Percentiles rank a stretch among this genome's conserved stretches.
Conservation (phyloP, 2,888 invertebrate genomes). For the Micropterix aruncella region DNA sequence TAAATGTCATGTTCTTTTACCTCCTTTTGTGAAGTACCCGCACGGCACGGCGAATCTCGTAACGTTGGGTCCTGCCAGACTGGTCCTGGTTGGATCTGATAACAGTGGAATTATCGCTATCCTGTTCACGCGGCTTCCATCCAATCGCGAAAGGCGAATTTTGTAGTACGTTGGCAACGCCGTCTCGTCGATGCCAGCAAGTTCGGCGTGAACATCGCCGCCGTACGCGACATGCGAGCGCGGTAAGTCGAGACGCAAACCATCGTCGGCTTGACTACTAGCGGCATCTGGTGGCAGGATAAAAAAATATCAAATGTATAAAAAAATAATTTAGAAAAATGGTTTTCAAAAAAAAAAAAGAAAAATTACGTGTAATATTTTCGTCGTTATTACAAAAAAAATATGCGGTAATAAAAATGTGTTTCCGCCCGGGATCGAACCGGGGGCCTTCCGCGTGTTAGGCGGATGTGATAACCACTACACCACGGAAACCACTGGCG, state of each 20-base stretch:
- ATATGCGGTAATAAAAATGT: too few relatives aligned
- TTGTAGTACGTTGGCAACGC: conserved; percentile 15
- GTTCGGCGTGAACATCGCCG: conserved; percentile 62
- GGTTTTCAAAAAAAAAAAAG: too few relatives aligned
- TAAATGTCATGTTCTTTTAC: conserved; percentile 21
- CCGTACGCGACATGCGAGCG: conserved; percentile 62
- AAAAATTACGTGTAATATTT: too few relatives aligned
- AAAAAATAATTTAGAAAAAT: too few relatives aligned
- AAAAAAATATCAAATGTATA: conserved; percentile 1
- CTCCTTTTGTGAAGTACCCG: conserved; percentile 60
- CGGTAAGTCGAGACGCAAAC: conserved; percentile 48
- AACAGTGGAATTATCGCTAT: conserved; percentile 34
- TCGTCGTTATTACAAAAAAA: too few relatives aligned
- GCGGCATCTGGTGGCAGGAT: conserved; percentile 25
- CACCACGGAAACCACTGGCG: conserved; percentile 66
- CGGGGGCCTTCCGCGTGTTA: conserved; percentile 86
- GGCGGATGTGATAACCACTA: conserved; percentile 88
- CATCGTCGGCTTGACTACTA: conserved; percentile 23
- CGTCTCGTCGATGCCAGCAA: conserved; percentile 37
- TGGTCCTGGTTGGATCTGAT: conserved; percentile 24
- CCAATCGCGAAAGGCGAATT: conserved; percentile 32
- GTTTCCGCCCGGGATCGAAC: conserved; percentile 83
- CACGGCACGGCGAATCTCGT: conserved; percentile 46
- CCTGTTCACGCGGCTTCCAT: conserved; percentile 28
- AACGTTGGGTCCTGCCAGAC: conserved; percentile 15